A percentile compares a stretch with the other conserved stretches of the same genome.
These are phyloP conservation scores for Teleogryllus oceanicus DNA, from an alignment of 2,888 invertebrate species.

Conservation along the genomic window DNA sequence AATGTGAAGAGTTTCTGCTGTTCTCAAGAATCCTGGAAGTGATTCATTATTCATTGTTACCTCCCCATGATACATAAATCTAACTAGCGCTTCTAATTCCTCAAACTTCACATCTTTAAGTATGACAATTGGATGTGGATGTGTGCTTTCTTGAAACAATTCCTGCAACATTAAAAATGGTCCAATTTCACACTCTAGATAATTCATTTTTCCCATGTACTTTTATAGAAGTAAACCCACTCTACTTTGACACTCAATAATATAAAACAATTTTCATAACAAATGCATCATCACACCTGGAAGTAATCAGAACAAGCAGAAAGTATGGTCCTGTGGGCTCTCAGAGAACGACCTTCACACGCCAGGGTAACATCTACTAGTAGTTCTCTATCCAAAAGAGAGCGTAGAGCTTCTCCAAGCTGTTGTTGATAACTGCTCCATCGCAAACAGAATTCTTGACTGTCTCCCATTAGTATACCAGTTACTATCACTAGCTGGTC, in stretches of 20 bases:
- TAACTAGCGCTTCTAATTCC: conserved; percentile 55
- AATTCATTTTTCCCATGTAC: too few species aligned
- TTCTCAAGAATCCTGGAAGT: conserved; percentile 50
- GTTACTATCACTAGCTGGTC: neutral
- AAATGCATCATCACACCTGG: conserved; percentile 44
- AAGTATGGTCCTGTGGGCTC: conserved; percentile 53
- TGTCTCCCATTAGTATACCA: conserved; percentile 37
- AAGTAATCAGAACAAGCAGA: conserved; percentile 55
- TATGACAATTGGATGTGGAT: conserved; percentile 47
- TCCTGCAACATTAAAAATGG: conserved; percentile 34
- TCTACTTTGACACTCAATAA: too few species aligned
- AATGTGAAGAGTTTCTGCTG: conserved; percentile 51
- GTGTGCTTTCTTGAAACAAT: conserved; percentile 39
- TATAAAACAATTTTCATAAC: neutral
- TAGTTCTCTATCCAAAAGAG: conserved; percentile 47
- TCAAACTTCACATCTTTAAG: conserved; percentile 58
- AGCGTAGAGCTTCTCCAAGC: conserved; percentile 30
- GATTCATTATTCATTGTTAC: conserved; percentile 53
- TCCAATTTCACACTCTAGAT: too few species aligned
- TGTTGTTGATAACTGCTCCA: conserved; percentile 34
- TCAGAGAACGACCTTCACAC: conserved; percentile 52
- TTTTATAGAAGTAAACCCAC: too few species aligned
- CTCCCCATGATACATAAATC: conserved; percentile 61
- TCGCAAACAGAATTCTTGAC: conserved; percentile 32
- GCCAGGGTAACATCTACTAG: conserved; percentile 54